phyloP scores from a whole-genome alignment of 37 sponge, comb jelly and placozoan species.

The Axinella damicornis region DNA sequence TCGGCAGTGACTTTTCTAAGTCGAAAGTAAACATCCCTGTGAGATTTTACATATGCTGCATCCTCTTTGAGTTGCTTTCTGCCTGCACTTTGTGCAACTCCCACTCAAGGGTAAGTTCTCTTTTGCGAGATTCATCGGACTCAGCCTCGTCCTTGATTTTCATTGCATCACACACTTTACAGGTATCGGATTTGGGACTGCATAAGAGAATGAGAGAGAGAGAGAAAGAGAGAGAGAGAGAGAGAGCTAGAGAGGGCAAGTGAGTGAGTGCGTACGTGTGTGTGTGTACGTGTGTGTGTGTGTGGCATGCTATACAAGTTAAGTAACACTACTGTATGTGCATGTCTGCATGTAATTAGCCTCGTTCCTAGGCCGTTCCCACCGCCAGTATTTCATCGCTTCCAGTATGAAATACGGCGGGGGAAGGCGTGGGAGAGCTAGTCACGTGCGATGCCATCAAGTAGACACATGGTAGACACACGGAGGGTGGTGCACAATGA shows the following conservation, averaged over 20 bases:
- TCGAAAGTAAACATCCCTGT: conserved; percentile 29
- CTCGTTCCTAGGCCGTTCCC: no score
- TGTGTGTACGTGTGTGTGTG: background rate
- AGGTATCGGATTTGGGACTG: conserved; percentile 40
- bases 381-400: no score
- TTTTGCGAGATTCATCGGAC: background rate
- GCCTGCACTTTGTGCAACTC: conserved; percentile 25
- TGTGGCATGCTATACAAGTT: background rate
- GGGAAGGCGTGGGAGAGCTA: no score
- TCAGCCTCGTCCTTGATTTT: conserved; percentile 14
- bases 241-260: no score
- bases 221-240: no score
- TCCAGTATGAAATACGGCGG: no score
- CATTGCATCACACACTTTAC: conserved; percentile 26
- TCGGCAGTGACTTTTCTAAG: conserved; percentile 27
- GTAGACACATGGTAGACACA: no score
- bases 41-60: conserved; percentile 10
- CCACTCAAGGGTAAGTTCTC: background rate
- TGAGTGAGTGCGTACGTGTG: background rate
- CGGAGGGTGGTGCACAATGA: no score
- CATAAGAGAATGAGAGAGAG: no score
- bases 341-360: conserved; percentile 15
- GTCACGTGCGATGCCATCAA: no score
- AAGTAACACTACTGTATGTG: background rate
- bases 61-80: conserved; percentile 33